Conservation (phyloP, 2,888 invertebrate species). For the Syrista parreyssii region DNA sequence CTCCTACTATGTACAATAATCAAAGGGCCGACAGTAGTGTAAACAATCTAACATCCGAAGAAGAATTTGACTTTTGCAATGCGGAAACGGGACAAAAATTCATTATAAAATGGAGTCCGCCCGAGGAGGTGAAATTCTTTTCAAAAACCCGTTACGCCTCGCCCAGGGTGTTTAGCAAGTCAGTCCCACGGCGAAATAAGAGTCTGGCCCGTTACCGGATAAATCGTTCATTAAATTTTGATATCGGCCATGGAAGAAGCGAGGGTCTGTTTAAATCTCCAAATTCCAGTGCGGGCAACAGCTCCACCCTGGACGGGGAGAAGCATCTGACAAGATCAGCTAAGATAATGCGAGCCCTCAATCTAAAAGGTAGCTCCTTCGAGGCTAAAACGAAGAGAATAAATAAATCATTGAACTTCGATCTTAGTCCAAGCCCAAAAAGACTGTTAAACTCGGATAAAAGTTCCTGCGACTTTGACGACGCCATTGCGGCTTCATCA, state of each 20-base stretch:
- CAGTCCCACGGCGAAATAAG: slow-evolving; percentile 44
- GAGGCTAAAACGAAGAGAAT: slow-evolving; percentile 41
- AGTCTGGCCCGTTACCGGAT: slow-evolving; percentile 41
- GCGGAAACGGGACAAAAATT: slow-evolving; percentile 38
- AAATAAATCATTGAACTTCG: slow-evolving; percentile 54
- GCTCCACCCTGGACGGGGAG: slow-evolving; percentile 30
- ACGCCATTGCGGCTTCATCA: slow-evolving; percentile 12
- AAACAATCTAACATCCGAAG: slow-evolving; percentile 27
- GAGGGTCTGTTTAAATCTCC: slow-evolving; percentile 39
- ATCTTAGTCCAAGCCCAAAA: slow-evolving; percentile 49
- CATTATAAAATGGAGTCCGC: slow-evolving; percentile 43
- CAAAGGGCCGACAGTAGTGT: slow-evolving; percentile 30
- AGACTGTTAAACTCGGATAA: slow-evolving; percentile 28
- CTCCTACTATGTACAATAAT: slow-evolving; percentile 33
- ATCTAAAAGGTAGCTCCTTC: slow-evolving; percentile 42
- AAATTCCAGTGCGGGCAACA: slow-evolving; percentile 36
- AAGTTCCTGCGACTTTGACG: slow-evolving; percentile 21
- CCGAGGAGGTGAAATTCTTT: slow-evolving; percentile 35
- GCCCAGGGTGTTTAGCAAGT: slow-evolving; percentile 39
- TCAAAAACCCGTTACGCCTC: slow-evolving; percentile 42
- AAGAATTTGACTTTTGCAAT: slow-evolving; percentile 39
- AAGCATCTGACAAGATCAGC: slow-evolving; percentile 51
- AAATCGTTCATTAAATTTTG: slow-evolving; percentile 52
- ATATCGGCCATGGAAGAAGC: slow-evolving; percentile 29
- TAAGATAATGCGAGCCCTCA: slow-evolving; percentile 56